Evolutionary conservation across 2,797 vertebrate species (phyloP).

Genomic region (Dallia pectoralis): DNA sequence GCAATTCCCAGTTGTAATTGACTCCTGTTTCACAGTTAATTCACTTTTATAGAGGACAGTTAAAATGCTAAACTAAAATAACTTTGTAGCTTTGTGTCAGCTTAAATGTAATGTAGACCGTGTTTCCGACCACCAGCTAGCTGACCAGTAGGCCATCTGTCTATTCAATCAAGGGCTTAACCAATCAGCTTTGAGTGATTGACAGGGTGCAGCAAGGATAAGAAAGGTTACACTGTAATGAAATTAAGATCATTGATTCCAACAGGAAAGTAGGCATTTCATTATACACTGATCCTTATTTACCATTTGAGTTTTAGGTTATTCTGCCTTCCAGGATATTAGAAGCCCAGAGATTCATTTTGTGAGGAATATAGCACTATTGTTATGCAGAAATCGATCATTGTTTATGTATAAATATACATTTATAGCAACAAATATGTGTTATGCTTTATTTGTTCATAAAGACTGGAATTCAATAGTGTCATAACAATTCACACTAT

Average conservation of each 20-base stretch:
- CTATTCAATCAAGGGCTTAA: conserved; percentile 36
- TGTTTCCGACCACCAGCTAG: not conserved
- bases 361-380: not conserved
- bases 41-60: too few species aligned
- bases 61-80: too few species aligned
- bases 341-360: not conserved
- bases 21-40: too few species aligned
- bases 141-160: not conserved
- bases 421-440: too few species aligned
- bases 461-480: too few species aligned
- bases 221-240: conserved; percentile 10
- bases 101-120: too few species aligned
- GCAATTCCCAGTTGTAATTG: too few species aligned
- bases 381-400: too few species aligned
- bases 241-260: conserved; percentile 24
- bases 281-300: not conserved
- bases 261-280: not conserved
- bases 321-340: not conserved
- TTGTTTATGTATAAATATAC: too few species aligned
- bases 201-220: not conserved
- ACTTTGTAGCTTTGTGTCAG: too few species aligned
- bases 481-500: too few species aligned
- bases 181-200: conserved; percentile 9
- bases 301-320: not conserved
- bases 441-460: too few species aligned